These are phyloP conservation scores for Rissa tridactyla DNA, from an alignment of 2,113 vertebrate genomes.

Conservation along the genomic window DNA sequence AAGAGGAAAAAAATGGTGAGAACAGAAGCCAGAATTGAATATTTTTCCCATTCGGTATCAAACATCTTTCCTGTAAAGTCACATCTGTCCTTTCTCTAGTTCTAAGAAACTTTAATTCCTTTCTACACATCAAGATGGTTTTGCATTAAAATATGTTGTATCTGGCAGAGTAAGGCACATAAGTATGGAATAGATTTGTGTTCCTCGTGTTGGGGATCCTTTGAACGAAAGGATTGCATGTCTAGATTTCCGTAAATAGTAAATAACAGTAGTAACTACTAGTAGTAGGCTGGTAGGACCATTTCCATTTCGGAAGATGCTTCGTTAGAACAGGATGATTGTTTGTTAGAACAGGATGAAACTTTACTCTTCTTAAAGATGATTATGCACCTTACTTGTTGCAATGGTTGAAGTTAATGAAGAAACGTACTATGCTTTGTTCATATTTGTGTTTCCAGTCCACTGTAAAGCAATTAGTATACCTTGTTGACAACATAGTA, in stretches of 20 bases:
- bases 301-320: not conserved
- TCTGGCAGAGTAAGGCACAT: not conserved
- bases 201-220: not conserved
- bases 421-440: not conserved
- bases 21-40: not conserved
- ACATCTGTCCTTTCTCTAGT: not conserved
- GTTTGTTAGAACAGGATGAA: not conserved
- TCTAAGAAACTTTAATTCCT: not conserved
- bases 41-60: rapidly evolving
- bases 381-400: not conserved
- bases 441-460: not conserved
- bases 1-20: not conserved
- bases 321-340: not conserved
- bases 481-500: not conserved
- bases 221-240: not conserved
- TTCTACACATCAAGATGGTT: not conserved
- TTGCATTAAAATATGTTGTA: not conserved
- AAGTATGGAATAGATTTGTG: not conserved
- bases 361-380: not conserved
- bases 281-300: not conserved
- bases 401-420: not conserved
- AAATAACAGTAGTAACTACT: not conserved
- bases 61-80: not conserved
- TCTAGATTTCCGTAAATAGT: not conserved
- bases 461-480: not conserved